Evolutionary conservation across 2,113 vertebrate genomes (phyloP).

Genomic region (Stegastes partitus): DNA sequence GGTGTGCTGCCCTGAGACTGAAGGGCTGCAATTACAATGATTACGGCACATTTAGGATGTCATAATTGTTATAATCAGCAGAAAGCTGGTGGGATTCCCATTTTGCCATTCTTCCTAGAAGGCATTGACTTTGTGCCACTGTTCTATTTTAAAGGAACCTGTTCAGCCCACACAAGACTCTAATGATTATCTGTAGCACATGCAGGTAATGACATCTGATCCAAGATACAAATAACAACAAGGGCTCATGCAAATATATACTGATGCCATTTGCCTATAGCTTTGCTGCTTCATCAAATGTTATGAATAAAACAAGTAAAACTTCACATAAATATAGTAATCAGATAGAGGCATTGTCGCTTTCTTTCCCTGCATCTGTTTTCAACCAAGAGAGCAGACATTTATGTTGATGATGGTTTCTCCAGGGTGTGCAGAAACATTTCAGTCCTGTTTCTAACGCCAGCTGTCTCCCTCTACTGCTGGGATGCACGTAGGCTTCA

Average conservation of each 20-base stretch:
- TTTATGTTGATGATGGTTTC: conserved; percentile 36
- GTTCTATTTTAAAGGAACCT: conserved; percentile 1
- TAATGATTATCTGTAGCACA: conserved; percentile 5
- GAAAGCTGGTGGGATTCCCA: conserved; percentile 32
- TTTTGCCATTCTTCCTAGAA: conserved; percentile 31
- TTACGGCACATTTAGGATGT: conserved; percentile 55
- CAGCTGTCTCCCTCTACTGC: conserved; percentile 3
- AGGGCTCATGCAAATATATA: neutral
- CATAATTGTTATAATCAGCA: conserved; percentile 61
- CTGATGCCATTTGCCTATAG: neutral
- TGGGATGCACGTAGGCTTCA: conserved; percentile 2
- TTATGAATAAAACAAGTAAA: neutral
- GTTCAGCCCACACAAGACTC: neutral
- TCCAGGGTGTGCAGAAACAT: conserved; percentile 9
- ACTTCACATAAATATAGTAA: neutral
- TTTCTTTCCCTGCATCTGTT: neutral
- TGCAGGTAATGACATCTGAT: neutral
- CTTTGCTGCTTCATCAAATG: conserved; percentile 1
- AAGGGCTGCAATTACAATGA: conserved; percentile 60
- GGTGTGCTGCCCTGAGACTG: conserved; percentile 25
- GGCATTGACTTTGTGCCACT: conserved; percentile 14
- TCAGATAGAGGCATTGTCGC: neutral
- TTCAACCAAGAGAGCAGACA: neutral
- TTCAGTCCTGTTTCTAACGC: conserved; percentile 31
- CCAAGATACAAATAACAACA: neutral